Evolutionary conservation across 2,113 vertebrate species (phyloP).

Genomic region (Strix aluco): DNA sequence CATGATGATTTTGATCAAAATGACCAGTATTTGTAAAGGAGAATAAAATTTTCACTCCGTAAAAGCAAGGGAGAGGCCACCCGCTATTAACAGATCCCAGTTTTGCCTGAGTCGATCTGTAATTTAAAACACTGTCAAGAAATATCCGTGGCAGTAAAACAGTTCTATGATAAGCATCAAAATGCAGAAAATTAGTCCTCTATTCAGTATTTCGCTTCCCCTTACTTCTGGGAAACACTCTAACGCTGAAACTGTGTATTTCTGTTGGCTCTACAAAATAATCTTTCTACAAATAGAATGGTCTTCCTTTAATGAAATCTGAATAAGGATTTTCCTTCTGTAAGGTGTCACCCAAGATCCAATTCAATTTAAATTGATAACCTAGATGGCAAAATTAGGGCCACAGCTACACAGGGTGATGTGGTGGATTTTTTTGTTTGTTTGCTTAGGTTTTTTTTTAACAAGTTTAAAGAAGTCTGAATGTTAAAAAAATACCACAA

Average conservation of each 20-base stretch:
- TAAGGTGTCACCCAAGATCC: background rate
- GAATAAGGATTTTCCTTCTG: background rate
- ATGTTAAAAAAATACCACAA: background rate
- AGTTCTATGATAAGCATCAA: background rate
- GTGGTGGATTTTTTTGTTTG: background rate
- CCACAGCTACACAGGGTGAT: background rate
- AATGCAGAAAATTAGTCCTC: background rate
- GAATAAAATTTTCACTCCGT: background rate
- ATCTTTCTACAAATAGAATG: background rate
- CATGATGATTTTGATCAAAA: conserved; percentile 51
- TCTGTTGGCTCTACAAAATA: background rate
- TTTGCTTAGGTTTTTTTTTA: background rate
- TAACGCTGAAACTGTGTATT: background rate
- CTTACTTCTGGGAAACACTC: background rate
- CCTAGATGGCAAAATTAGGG: background rate
- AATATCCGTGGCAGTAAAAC: background rate
- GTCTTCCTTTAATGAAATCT: background rate
- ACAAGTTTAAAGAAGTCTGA: background rate
- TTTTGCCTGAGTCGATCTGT: background rate
- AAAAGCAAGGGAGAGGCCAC: background rate
- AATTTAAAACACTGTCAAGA: background rate
- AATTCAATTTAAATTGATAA: background rate
- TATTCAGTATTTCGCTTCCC: background rate
- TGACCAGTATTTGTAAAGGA: background rate
- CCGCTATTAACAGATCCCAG: background rate